Conservation (phyloP, 1,140 invertebrate genomes). For the Rhopalosiphum padi region DNA sequence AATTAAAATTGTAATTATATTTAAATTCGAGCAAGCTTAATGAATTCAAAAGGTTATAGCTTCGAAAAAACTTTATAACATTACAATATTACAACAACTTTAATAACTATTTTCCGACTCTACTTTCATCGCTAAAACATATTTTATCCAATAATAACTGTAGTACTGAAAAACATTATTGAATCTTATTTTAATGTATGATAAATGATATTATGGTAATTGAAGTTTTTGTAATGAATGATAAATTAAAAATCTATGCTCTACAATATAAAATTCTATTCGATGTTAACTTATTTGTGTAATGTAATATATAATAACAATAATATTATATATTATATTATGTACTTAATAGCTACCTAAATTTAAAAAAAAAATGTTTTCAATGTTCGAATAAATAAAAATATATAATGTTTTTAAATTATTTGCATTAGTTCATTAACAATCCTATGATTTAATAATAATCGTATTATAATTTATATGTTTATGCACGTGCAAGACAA, state of each 20-base stretch:
- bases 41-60: too few species aligned
- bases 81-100: not conserved
- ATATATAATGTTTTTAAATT: not conserved
- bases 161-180: not conserved
- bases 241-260: too few species aligned
- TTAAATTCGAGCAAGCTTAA: too few species aligned
- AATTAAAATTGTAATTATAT: not conserved
- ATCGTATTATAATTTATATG: not conserved
- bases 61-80: not conserved
- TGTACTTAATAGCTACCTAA: not conserved
- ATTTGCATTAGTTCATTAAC: not conserved
- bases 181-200: not conserved
- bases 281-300: too few species aligned
- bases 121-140: not conserved
- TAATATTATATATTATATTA: too few species aligned
- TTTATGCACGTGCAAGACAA: not conserved
- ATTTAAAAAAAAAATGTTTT: not conserved
- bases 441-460: not conserved
- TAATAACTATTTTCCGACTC: not conserved
- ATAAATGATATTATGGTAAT: too few species aligned
- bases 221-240: too few species aligned
- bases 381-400: not conserved
- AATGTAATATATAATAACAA: too few species aligned
- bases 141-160: not conserved
- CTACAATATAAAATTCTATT: not conserved